phyloP scores from a whole-genome alignment of 2,113 vertebrate genomes.

The Ariopsis seemanni region DNA sequence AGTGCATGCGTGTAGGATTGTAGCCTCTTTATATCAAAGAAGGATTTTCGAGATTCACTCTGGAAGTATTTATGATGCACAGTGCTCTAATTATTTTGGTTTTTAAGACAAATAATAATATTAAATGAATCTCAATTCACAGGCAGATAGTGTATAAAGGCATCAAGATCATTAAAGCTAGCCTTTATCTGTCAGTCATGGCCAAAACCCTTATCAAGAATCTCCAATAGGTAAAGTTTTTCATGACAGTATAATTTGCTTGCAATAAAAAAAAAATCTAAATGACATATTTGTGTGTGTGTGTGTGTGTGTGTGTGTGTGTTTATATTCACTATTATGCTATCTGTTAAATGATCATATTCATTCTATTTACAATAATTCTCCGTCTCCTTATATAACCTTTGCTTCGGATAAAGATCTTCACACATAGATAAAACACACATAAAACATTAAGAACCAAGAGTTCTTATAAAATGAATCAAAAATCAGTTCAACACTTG shows the following conservation, averaged over 20 bases:
- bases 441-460: background rate
- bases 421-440: background rate
- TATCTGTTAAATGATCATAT: background rate
- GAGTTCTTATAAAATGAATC: background rate
- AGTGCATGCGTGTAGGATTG: background rate
- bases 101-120: background rate
- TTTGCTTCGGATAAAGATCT: background rate
- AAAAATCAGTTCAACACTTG: background rate
- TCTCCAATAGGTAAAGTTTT: background rate
- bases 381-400: too few relatives aligned
- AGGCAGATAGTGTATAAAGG: background rate
- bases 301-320: background rate
- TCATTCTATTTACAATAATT: background rate
- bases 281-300: background rate
- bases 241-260: background rate
- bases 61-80: background rate
- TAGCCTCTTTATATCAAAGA: background rate
- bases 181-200: background rate
- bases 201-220: background rate
- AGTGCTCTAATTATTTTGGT: background rate
- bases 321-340: background rate
- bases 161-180: background rate
- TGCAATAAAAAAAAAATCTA: background rate
- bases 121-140: background rate
- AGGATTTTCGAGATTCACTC: background rate